Evolutionary conservation across 2,888 invertebrate species (phyloP).

Genomic region (Neoascia interrupta): DNA sequence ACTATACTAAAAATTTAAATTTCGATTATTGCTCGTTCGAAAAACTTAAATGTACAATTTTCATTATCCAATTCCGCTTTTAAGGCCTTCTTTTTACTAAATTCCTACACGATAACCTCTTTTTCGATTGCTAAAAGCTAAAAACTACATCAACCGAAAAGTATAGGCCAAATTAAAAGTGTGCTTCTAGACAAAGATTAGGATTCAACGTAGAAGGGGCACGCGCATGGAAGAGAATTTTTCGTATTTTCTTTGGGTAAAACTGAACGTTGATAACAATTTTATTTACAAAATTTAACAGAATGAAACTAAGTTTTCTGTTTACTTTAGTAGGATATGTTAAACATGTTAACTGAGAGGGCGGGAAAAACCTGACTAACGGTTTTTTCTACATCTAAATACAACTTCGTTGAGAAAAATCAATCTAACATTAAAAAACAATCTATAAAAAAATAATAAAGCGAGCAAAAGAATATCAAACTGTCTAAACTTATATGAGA

Average conservation of each 20-base stretch:
- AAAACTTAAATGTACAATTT: too few species aligned
- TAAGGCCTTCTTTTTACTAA: too few species aligned
- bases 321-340: conserved; percentile 64
- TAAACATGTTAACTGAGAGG: conserved; percentile 57
- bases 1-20: too few species aligned
- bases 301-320: neutral
- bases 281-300: conserved; percentile 56
- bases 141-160: too few species aligned
- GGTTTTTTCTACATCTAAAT: conserved; percentile 32
- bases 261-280: conserved; percentile 26
- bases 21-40: too few species aligned
- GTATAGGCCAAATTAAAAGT: too few species aligned
- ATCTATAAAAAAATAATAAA: neutral
- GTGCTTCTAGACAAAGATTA: too few species aligned
- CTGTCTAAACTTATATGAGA: conserved; percentile 26
- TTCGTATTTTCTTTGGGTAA: conserved; percentile 10
- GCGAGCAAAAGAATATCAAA: conserved; percentile 42
- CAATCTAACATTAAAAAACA: neutral
- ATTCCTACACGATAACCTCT: too few species aligned
- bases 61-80: too few species aligned
- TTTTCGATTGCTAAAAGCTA: too few species aligned
- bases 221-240: conserved; percentile 62
- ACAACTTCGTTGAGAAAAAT: conserved; percentile 31
- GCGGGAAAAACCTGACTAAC: conserved; percentile 25
- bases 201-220: conserved; percentile 62